These are phyloP conservation scores for Sebastes umbrosus DNA, from an alignment of 2,797 vertebrate species.

Conservation along the genomic window DNA sequence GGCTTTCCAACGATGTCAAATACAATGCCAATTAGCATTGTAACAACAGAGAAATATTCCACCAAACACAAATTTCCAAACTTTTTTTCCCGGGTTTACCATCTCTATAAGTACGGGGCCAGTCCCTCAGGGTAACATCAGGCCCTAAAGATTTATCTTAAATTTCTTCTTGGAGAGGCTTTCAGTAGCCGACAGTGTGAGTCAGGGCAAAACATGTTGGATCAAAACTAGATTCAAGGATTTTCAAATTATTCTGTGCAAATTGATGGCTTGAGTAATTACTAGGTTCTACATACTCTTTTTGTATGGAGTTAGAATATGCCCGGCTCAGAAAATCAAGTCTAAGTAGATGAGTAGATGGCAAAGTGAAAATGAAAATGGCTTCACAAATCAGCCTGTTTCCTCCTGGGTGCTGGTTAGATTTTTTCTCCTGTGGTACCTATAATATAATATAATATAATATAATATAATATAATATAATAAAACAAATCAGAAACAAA, in stretches of 20 bases:
- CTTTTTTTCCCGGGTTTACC: not conserved
- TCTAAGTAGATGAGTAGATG: conserved; percentile 4
- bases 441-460: not conserved
- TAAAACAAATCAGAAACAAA: not conserved
- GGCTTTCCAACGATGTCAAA: too few relatives aligned
- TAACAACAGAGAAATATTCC: too few relatives aligned
- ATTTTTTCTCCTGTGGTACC: not conserved
- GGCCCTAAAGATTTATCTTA: not conserved
- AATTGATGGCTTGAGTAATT: conserved; percentile 3
- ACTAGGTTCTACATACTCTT: not conserved
- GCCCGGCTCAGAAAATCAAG: not conserved
- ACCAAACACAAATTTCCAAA: too few relatives aligned
- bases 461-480: not conserved
- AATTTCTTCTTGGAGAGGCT: not conserved
- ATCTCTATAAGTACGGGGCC: not conserved
- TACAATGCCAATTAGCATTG: too few relatives aligned
- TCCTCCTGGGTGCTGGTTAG: not conserved
- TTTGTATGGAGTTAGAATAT: not conserved
- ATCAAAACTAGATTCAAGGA: conserved; percentile 16
- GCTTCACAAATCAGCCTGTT: conserved; percentile 4
- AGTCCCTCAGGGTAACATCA: not conserved
- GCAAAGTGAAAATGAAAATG: conserved; percentile 31
- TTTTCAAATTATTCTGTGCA: conserved; percentile 18
- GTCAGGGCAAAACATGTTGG: too few relatives aligned
- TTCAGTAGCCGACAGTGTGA: not conserved